phyloP scores from a whole-genome alignment of 2,888 invertebrate genomes.

The Linyphia triangularis region DNA sequence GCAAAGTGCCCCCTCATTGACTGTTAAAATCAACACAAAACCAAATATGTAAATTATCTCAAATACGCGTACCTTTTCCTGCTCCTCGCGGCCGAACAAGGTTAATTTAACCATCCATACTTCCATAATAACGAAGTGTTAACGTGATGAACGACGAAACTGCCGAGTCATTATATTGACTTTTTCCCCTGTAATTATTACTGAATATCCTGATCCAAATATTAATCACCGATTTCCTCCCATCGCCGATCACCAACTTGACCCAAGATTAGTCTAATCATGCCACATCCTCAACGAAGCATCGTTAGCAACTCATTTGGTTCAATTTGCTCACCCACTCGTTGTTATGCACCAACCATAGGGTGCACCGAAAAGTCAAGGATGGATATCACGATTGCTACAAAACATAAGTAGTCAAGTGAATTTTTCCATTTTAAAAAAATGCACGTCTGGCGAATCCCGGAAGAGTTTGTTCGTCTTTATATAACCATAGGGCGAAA shows the following conservation, averaged over 20 bases:
- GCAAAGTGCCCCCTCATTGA: too few species aligned
- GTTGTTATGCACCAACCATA: neutral
- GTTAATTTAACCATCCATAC: conserved; percentile 3
- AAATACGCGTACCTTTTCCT: too few species aligned
- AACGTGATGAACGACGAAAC: conserved; percentile 8
- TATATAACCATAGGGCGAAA: conserved; percentile 41
- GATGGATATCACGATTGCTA: neutral
- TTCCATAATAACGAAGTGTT: neutral
- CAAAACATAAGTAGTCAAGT: neutral
- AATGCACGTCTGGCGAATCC: conserved; percentile 15
- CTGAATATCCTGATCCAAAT: neutral
- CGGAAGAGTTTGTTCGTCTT: conserved; percentile 45
- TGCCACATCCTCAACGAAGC: neutral
- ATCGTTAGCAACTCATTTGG: neutral
- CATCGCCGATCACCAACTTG: neutral
- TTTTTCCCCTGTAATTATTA: neutral
- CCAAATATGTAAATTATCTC: too few species aligned
- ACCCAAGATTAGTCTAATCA: conserved; percentile 6
- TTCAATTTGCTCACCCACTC: neutral
- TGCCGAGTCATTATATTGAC: neutral
- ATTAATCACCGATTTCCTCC: conserved; percentile 23
- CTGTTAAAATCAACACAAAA: too few species aligned
- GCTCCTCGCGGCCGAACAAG: neutral
- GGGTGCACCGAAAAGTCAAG: conserved; percentile 13
- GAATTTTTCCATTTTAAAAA: neutral